Conservation (phyloP, 2,797 vertebrate species). For the Geotrypetes seraphini region DNA sequence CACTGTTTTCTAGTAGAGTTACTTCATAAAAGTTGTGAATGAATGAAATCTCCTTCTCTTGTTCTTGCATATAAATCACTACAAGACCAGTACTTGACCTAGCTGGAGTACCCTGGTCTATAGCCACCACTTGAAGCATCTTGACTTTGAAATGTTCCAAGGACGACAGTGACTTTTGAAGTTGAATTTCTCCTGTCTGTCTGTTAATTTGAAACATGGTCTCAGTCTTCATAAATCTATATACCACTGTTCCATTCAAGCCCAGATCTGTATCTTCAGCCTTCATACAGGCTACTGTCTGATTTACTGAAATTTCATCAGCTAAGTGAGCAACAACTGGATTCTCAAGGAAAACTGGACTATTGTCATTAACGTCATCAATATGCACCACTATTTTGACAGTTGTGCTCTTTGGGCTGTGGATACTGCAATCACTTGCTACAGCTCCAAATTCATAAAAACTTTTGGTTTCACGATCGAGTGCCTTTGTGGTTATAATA, state of each 20-base stretch:
- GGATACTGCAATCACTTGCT: slow-evolving; percentile 64
- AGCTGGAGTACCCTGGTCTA: slow-evolving; percentile 61
- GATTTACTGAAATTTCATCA: slow-evolving; percentile 40
- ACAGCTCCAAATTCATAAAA: slow-evolving; percentile 61
- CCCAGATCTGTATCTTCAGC: slow-evolving; percentile 68
- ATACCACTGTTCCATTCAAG: slow-evolving; percentile 66
- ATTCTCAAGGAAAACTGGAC: slow-evolving; percentile 62
- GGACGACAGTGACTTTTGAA: slow-evolving; percentile 49
- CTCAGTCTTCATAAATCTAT: slow-evolving; percentile 46
- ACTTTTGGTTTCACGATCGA: slow-evolving; percentile 69
- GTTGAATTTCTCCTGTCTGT: slow-evolving; percentile 62
- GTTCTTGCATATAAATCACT: slow-evolving; percentile 59
- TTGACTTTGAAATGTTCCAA: slow-evolving; percentile 50
- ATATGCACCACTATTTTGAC: slow-evolving; percentile 59
- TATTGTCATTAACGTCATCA: slow-evolving; percentile 81
- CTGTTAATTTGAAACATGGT: slow-evolving; percentile 57
- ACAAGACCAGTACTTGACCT: slow-evolving; percentile 67
- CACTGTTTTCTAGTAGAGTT: slow-evolving; percentile 67
- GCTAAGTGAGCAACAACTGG: slow-evolving; percentile 57
- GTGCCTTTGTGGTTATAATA: slow-evolving; percentile 47
- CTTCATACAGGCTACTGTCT: slow-evolving; percentile 47
- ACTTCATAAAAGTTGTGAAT: slow-evolving; percentile 58
- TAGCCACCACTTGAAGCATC: slow-evolving; percentile 52
- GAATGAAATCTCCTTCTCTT: slow-evolving; percentile 62
- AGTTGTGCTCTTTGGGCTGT: slow-evolving; percentile 59